Percentiles rank a stretch among this genome's conserved stretches.
These are phyloP conservation scores for Acanthosoma haemorrhoidale DNA, from an alignment of 2,888 invertebrate genomes.

Conservation along the genomic window DNA sequence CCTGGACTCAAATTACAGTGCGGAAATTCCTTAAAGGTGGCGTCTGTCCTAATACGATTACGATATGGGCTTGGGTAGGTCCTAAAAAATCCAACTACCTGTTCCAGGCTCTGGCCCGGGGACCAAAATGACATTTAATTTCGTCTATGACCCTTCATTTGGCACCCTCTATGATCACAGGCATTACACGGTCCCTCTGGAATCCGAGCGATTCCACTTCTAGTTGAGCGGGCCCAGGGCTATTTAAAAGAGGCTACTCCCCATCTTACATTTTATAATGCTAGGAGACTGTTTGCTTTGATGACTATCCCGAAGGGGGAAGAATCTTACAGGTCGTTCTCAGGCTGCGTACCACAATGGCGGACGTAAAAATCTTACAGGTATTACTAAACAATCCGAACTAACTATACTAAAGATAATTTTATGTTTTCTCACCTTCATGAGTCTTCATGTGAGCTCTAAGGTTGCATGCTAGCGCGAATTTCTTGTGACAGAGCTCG, in stretches of 20 bases:
- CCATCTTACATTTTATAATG: no score
- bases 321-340: no score
- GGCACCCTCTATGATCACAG: slow-evolving; percentile 17
- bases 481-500: slow-evolving; percentile 63
- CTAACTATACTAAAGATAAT: no score
- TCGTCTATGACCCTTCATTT: slow-evolving; percentile 10
- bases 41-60: slow-evolving; percentile 16
- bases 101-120: neutral
- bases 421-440: slow-evolving; percentile 52
- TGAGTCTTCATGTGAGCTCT: slow-evolving; percentile 69
- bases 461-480: slow-evolving; percentile 66
- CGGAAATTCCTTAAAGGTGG: slow-evolving; percentile 11
- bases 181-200: slow-evolving; percentile 5
- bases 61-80: neutral
- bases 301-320: no score
- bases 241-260: no score
- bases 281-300: no score
- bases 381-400: no score
- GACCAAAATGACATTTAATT: slow-evolving; percentile 34
- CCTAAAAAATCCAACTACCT: neutral
- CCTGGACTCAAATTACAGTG: slow-evolving; percentile 10
- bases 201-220: neutral
- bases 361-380: no score
- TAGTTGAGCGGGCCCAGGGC: no score
- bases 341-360: no score